Percentiles rank a stretch among this genome's conserved stretches.
These are phyloP conservation scores for Rhagium mordax DNA, from an alignment of 2,888 invertebrate species.

Conservation along the genomic window DNA sequence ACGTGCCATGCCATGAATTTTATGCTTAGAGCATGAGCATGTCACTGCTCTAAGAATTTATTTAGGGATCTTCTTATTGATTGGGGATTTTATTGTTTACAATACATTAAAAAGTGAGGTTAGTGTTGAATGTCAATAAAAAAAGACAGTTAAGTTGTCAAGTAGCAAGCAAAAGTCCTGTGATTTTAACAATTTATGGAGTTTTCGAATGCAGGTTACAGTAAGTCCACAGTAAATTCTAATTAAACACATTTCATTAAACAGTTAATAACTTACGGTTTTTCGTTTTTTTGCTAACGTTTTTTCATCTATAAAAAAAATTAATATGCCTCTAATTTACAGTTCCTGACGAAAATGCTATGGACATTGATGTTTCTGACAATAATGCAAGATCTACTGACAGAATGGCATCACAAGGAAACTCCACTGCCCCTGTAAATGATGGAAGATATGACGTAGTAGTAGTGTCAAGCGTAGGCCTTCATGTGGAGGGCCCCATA, in stretches of 20 bases:
- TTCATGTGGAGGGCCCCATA: constrained; percentile 44
- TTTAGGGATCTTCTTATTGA: constrained; percentile 23
- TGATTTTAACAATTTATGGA: constrained; percentile 32
- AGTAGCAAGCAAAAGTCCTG: not conserved
- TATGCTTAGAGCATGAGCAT: no score
- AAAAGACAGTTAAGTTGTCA: constrained; percentile 10
- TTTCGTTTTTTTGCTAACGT: not conserved
- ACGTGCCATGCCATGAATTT: not conserved
- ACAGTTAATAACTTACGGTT: no score
- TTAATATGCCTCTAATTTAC: constrained; percentile 1
- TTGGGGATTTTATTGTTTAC: constrained; percentile 32
- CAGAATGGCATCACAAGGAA: not conserved
- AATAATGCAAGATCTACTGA: constrained; percentile 16
- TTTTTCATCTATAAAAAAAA: not conserved
- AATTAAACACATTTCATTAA: no score
- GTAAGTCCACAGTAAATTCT: constrained; percentile 24
- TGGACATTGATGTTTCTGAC: constrained; percentile 44
- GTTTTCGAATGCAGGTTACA: constrained; percentile 34
- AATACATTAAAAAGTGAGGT: constrained; percentile 31
- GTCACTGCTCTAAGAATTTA: no score
- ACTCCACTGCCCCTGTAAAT: constrained; percentile 3
- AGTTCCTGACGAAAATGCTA: constrained; percentile 45
- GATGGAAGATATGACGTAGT: constrained; percentile 32
- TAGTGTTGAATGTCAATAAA: constrained; percentile 19
- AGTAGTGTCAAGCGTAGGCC: constrained; percentile 40